Percentiles rank a stretch among this genome's conserved stretches.
These are phyloP conservation scores for Acropora yongei DNA, from an alignment of 64 coral and sea anemone genomes.

Conservation along the genomic window DNA sequence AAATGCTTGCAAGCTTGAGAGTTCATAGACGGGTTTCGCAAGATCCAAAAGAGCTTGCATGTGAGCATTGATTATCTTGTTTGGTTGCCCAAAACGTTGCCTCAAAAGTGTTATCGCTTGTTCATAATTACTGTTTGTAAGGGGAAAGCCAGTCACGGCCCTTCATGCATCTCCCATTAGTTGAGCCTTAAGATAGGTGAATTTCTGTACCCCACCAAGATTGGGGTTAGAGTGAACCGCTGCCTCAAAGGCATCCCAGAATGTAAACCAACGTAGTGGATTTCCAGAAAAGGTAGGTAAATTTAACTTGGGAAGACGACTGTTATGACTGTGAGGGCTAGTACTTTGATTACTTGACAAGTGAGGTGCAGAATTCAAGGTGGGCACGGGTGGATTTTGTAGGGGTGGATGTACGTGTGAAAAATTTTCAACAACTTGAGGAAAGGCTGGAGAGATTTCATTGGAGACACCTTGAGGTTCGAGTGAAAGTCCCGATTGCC, in stretches of 20 bases:
- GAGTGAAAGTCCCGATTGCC: neutral
- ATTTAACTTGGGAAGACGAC: slow-evolving; percentile 25
- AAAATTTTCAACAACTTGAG: neutral
- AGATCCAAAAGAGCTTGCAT: slow-evolving; percentile 67
- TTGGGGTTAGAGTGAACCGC: slow-evolving; percentile 57
- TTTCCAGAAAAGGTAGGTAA: neutral
- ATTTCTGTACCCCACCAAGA: slow-evolving; percentile 56
- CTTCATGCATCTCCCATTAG: slow-evolving; percentile 44
- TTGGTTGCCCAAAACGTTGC: slow-evolving; percentile 66
- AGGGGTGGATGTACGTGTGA: neutral
- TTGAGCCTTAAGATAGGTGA: slow-evolving; percentile 69
- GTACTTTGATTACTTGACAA: neutral
- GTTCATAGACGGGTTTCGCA: slow-evolving; percentile 28
- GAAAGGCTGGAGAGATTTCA: neutral
- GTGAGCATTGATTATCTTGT: slow-evolving; percentile 60
- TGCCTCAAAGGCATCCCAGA: slow-evolving; percentile 47
- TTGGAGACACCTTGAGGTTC: neutral
- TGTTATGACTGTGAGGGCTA: neutral
- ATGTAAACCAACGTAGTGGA: too few species aligned
- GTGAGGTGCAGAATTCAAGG: neutral
- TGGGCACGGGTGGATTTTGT: neutral
- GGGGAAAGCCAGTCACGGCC: slow-evolving; percentile 43
- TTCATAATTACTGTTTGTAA: slow-evolving; percentile 69
- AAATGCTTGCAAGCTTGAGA: slow-evolving; percentile 41
- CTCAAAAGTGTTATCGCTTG: slow-evolving; percentile 51